Evolutionary conservation across 2,113 vertebrate species (phyloP).

Genomic region (Tragelaphus imberbis): DNA sequence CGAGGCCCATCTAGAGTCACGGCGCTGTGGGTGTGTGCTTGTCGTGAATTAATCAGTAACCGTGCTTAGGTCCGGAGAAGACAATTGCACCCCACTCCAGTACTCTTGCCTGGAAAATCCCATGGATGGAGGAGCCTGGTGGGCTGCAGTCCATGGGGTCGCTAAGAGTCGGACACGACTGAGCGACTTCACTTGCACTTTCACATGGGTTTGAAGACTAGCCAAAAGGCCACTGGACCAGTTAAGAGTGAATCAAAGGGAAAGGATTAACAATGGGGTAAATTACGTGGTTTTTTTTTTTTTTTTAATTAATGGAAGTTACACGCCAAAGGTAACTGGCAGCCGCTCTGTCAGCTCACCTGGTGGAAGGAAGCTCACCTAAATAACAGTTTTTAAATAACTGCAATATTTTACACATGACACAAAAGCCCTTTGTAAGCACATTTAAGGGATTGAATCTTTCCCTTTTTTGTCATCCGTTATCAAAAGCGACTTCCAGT

Average conservation of each 20-base stretch:
- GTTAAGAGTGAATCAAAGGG: neutral
- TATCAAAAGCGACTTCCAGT: neutral
- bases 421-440: neutral
- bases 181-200: too few relatives aligned
- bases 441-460: neutral
- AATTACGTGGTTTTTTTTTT: neutral
- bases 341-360: neutral
- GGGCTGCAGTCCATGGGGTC: too few relatives aligned
- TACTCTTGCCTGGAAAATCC: too few relatives aligned
- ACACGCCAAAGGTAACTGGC: neutral
- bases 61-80: accelerated
- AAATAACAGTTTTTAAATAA: neutral
- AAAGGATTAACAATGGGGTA: neutral
- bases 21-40: constrained; percentile 85
- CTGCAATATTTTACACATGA: neutral
- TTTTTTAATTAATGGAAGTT: neutral
- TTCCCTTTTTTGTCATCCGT: neutral
- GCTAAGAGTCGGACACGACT: too few relatives aligned
- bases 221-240: neutral
- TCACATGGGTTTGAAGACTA: neutral
- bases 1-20: constrained; percentile 92
- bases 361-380: neutral
- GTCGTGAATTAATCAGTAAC: neutral
- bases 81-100: too few relatives aligned
- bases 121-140: too few relatives aligned